A percentile compares a stretch with the other conserved stretches of the same genome.
phyloP scores from a whole-genome alignment of 2,797 vertebrate species.

The Coluber constrictor region DNA sequence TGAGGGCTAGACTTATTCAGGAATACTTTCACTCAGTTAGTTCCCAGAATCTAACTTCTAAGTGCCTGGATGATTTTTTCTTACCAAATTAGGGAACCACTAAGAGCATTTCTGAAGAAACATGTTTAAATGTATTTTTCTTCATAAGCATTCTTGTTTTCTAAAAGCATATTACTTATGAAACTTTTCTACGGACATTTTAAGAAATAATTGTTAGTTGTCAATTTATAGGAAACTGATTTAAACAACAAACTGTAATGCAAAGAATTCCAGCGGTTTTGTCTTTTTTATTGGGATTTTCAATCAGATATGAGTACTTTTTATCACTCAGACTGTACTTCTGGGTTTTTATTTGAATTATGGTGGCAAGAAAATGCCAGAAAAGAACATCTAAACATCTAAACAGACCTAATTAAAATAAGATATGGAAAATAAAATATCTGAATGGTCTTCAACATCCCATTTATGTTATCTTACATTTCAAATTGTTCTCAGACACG shows the following conservation, averaged over 20 bases:
- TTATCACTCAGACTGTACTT: background rate
- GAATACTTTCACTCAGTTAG: background rate
- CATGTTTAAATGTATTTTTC: background rate
- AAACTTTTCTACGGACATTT: background rate
- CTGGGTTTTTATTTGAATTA: background rate
- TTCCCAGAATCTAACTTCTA: background rate
- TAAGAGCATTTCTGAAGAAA: background rate
- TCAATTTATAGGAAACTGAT: constrained; percentile 2
- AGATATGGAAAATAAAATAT: background rate
- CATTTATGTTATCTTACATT: background rate
- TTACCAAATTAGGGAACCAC: background rate
- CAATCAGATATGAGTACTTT: background rate
- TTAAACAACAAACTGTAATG: background rate
- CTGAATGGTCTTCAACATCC: background rate
- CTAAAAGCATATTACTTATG: background rate
- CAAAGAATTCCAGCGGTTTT: constrained; percentile 4
- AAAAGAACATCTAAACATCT: background rate
- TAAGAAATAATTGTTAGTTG: constrained; percentile 17
- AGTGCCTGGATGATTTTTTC: background rate
- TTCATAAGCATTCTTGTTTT: background rate
- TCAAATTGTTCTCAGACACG: background rate
- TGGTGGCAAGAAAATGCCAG: background rate
- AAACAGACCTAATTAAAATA: background rate
- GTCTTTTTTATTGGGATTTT: constrained; percentile 7
- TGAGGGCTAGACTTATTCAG: background rate